Evolutionary conservation across 2,113 vertebrate genomes (phyloP).

Genomic region (Cnemophilus loriae): DNA sequence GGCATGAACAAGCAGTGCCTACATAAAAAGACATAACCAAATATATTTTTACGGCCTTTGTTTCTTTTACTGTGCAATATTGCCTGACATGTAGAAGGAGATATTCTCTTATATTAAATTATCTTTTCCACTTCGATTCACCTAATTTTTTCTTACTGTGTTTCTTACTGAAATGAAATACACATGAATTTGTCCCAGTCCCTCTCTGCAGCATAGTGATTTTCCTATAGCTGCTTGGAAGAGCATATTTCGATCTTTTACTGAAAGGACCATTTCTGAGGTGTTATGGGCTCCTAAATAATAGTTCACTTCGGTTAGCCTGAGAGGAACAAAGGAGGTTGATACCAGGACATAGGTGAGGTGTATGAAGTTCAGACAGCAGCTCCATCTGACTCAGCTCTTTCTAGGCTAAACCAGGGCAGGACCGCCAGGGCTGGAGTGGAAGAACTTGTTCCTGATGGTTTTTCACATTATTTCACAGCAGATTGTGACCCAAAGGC

Average conservation of each 20-base stretch:
- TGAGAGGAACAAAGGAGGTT: not conserved
- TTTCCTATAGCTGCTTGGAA: not conserved
- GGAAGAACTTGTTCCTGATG: not conserved
- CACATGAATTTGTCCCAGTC: not conserved
- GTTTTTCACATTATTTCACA: not conserved
- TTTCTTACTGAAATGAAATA: not conserved
- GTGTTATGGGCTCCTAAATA: not conserved
- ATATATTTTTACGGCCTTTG: not conserved
- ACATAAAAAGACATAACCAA: not conserved
- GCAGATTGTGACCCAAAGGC: not conserved
- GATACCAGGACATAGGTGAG: not conserved
- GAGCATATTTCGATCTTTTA: not conserved
- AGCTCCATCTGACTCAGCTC: not conserved
- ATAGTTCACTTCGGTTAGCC: not conserved
- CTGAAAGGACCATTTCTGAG: not conserved
- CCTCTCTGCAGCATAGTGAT: not conserved
- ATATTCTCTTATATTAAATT: not conserved
- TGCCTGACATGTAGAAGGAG: not conserved
- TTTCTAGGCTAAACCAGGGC: not conserved
- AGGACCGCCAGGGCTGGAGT: fast-evolving
- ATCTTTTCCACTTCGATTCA: not conserved
- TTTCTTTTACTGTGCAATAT: not conserved
- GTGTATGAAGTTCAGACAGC: not conserved
- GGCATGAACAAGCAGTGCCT: not conserved
- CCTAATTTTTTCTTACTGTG: not conserved